Conservation (phyloP, 2,113 vertebrate genomes). For the Melanerpes aurifrons region DNA sequence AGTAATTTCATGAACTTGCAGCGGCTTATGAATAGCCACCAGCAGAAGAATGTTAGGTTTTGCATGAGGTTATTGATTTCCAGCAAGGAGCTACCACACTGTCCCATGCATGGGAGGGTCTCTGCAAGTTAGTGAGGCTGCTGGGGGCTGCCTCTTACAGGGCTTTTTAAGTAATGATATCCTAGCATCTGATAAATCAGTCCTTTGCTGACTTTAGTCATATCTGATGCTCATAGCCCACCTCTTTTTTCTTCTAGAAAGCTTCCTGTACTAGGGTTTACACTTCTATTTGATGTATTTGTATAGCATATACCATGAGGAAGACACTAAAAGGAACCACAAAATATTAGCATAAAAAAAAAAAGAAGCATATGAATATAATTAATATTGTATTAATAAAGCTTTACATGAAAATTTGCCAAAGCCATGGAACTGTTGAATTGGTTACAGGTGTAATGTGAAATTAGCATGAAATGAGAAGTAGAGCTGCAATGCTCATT, state of each 20-base stretch:
- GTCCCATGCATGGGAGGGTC: background rate
- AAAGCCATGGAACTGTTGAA: background rate
- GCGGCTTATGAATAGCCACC: background rate
- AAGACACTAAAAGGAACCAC: background rate
- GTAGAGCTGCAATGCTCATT: slow-evolving; percentile 5
- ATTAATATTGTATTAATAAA: background rate
- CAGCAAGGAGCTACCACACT: background rate
- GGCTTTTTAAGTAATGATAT: background rate
- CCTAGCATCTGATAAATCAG: background rate
- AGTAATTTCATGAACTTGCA: background rate
- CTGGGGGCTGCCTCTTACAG: background rate
- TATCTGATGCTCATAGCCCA: background rate
- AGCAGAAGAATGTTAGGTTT: background rate
- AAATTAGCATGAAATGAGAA: background rate
- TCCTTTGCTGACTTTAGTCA: background rate
- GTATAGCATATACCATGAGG: background rate
- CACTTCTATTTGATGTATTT: background rate
- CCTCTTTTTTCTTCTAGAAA: background rate
- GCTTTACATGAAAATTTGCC: background rate
- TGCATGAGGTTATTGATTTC: background rate
- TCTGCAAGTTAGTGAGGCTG: background rate
- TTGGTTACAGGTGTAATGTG: background rate
- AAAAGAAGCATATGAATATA: background rate
- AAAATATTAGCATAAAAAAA: background rate
- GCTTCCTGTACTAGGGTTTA: background rate